Evolutionary conservation across 92 coral and sea anemone genomes (phyloP).

Genomic region (Umimayanthus kanabou): DNA sequence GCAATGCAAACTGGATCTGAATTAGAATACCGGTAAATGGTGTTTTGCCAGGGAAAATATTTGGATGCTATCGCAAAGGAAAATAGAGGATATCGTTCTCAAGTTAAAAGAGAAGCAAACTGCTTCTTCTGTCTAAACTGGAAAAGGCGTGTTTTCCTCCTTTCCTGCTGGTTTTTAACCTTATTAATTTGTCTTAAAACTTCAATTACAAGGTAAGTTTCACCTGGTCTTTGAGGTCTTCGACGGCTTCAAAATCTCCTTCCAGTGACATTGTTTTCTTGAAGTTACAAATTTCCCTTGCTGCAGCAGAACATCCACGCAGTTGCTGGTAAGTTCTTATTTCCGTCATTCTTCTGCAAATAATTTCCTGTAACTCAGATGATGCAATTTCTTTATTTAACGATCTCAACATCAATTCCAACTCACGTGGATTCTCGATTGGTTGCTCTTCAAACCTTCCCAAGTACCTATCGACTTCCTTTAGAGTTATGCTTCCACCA

Average conservation of each 20-base stretch:
- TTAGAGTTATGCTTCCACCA: slow-evolving; percentile 49
- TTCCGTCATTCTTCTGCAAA: slow-evolving; percentile 43
- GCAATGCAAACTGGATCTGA: no score
- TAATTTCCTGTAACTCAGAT: not conserved
- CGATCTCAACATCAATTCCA: slow-evolving; percentile 40
- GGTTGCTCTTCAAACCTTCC: slow-evolving; percentile 1
- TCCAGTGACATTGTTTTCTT: slow-evolving; percentile 63
- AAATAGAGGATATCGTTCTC: no score
- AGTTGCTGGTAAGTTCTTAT: slow-evolving; percentile 62
- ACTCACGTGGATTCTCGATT: slow-evolving; percentile 49
- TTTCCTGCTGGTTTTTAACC: not conserved
- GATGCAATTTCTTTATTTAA: not conserved
- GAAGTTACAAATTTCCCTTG: slow-evolving; percentile 68
- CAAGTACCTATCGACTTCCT: slow-evolving; percentile 62
- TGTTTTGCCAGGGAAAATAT: no score
- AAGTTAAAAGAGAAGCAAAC: no score
- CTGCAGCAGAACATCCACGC: slow-evolving; percentile 54
- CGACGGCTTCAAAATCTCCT: slow-evolving; percentile 75
- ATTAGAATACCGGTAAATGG: no score
- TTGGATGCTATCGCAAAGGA: no score
- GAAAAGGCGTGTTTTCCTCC: no score
- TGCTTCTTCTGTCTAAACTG: no score
- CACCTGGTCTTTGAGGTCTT: slow-evolving; percentile 62
- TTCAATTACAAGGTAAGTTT: not conserved
- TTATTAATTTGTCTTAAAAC: not conserved